phyloP scores from a whole-genome alignment of 2,888 invertebrate species.

The Anthrax anthrax region DNA sequence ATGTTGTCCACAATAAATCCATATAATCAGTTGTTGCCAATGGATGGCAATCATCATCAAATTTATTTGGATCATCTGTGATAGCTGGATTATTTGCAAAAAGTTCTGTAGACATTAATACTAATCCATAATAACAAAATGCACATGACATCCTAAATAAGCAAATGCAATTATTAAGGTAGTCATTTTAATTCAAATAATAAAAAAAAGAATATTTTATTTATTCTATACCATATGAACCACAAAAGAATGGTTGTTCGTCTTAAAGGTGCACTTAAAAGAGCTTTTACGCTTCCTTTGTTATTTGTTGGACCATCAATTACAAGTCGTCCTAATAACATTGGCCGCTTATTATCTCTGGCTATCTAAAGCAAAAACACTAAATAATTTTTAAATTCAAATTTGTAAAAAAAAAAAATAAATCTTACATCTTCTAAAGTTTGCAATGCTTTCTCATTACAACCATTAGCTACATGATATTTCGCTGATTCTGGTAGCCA shows the following conservation, averaged over 20 bases:
- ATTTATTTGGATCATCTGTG: constrained; percentile 36
- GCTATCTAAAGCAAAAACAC: constrained; percentile 43
- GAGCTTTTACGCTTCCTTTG: constrained; percentile 52
- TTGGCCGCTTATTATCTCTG: constrained; percentile 73
- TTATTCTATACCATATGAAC: constrained; percentile 91
- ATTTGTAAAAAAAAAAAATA: too few relatives aligned
- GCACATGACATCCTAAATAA: constrained; percentile 71
- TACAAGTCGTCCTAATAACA: constrained; percentile 72
- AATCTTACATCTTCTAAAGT: constrained; percentile 57
- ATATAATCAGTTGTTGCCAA: constrained; percentile 78
- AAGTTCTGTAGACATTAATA: constrained; percentile 86
- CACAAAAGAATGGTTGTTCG: constrained; percentile 76
- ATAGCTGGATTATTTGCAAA: constrained; percentile 35
- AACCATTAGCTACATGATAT: constrained; percentile 74
- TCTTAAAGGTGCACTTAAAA: constrained; percentile 64
- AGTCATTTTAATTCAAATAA: too few relatives aligned
- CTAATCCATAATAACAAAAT: constrained; percentile 90
- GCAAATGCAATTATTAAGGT: too few relatives aligned
- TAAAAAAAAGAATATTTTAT: too few relatives aligned
- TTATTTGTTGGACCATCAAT: constrained; percentile 47
- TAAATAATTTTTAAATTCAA: neutral
- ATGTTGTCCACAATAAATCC: constrained; percentile 83
- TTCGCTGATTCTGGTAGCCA: constrained; percentile 91
- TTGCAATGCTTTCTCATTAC: constrained; percentile 69
- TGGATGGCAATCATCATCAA: constrained; percentile 48